These are phyloP conservation scores for Gavialis gangeticus DNA, from an alignment of 2,113 vertebrate genomes.

Conservation along the genomic window DNA sequence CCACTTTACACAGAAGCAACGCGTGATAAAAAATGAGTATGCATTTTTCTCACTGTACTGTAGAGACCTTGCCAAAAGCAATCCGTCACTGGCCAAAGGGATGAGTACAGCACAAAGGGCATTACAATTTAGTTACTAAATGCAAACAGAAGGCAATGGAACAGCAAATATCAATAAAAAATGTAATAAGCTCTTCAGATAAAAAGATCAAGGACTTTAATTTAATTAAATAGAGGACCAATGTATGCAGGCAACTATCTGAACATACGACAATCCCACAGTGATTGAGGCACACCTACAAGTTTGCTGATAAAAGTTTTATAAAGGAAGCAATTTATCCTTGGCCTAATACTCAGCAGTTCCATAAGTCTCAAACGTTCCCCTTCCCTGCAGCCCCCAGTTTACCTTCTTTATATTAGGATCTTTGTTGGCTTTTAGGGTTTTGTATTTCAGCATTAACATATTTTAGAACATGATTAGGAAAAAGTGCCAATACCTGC, in stretches of 20 bases:
- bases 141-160: neutral
- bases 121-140: neutral
- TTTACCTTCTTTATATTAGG: neutral
- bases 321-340: neutral
- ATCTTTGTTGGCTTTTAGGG: neutral
- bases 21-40: neutral
- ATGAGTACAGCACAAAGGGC: conserved; percentile 3
- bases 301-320: neutral
- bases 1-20: neutral
- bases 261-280: neutral
- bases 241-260: neutral
- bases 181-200: neutral
- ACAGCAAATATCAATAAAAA: neutral
- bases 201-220: conserved; percentile 3
- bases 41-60: neutral
- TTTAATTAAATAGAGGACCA: neutral
- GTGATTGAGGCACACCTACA: neutral
- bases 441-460: neutral
- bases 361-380: neutral
- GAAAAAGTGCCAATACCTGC: neutral
- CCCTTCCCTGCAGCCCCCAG: neutral
- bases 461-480: neutral
- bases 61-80: neutral
- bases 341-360: neutral
- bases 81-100: neutral